Base-by-base conservation (phyloP, 1,140 invertebrate species). In the Plectrocnemia conspersa region DNA sequence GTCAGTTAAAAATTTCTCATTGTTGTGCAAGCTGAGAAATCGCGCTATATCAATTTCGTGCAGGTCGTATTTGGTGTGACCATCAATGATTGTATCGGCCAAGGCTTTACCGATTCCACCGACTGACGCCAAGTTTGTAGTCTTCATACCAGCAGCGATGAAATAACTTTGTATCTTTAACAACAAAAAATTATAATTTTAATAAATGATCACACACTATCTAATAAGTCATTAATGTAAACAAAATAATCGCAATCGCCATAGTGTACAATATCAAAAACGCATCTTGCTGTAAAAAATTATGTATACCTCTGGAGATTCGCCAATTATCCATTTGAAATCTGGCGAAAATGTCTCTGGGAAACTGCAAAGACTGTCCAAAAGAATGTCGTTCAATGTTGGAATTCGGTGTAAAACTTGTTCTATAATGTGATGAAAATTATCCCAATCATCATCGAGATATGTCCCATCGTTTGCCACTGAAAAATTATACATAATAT, bases 81-180 rank as follows among this genome's bases (percentile, higher is more conserved):
- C 91, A 58, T 89, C 85, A 0, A 89, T 78, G 27, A 99, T 94
- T 65, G 91, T 83, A 67, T 98, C 89, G 2, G 91, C 89, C 5
- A 93, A 85, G 0, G 90, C 80, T 64, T 88, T 82, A 1, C 93
- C 96, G n/a, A 97, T 86, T 19, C 95, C 96, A 2, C 93, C 93
- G 1, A 93, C 92, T 6, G 92, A 89, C 6, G 89, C 88, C 40
- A 96, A 86, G 18, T 93, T 93, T 38, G 92, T 86, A 0, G 91
- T 94, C 78, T 95, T 95, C 84, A 97, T 92, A 24, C 94, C 96
- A 49, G 93, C 91, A 2, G 94, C 93, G 16, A 99, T 84, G 69
- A 87, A 93, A 73, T 98, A 99, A 67, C 97, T 97, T 63, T 82
- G 78, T 55, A 97, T 87, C 85, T 90, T 65, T 19, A 54, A 64